A percentile compares a stretch with the other conserved stretches of the same genome.
Conservation (phyloP, 2,888 invertebrate genomes). For the Bhutanitis thaidina region DNA sequence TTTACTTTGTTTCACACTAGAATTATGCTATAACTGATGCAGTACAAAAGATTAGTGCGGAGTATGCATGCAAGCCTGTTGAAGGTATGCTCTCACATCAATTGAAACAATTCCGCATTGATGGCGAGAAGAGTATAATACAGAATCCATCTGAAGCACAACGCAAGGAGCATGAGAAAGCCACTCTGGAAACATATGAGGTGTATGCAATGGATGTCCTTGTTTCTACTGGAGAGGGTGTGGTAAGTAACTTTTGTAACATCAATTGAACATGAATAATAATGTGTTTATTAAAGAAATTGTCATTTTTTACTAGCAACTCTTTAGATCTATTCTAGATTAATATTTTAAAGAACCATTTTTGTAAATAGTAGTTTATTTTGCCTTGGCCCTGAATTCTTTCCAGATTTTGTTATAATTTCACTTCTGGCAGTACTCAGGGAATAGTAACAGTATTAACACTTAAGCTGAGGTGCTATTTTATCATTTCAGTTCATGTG, state of each 20-base stretch:
- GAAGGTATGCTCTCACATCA: slow-evolving; percentile 98
- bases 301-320: too few relatives aligned
- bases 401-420: slow-evolving; percentile 28
- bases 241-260: slow-evolving; percentile 80
- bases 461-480: slow-evolving; percentile 38
- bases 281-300: too few relatives aligned
- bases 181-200: slow-evolving; percentile 96
- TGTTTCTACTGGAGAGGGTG: slow-evolving; percentile 96
- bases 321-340: too few relatives aligned
- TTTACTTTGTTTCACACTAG: slow-evolving; percentile 65
- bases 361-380: too few relatives aligned
- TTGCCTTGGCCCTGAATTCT: slow-evolving; percentile 32
- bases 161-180: slow-evolving; percentile 98
- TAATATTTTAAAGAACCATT: too few relatives aligned
- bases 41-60: slow-evolving; percentile 95
- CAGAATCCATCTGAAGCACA: slow-evolving; percentile 98
- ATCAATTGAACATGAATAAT: too few relatives aligned
- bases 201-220: slow-evolving; percentile 99
- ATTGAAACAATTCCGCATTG: slow-evolving; percentile 96
- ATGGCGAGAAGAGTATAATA: slow-evolving; percentile 92
- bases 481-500: slow-evolving; percentile 42
- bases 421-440: slow-evolving; percentile 38
- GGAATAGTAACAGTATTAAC: slow-evolving; percentile 42
- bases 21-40: slow-evolving; percentile 95
- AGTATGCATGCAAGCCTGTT: slow-evolving; percentile 97